Conservation (phyloP, 1,140 invertebrate species). For the Chionoecetes opilio region DNA sequence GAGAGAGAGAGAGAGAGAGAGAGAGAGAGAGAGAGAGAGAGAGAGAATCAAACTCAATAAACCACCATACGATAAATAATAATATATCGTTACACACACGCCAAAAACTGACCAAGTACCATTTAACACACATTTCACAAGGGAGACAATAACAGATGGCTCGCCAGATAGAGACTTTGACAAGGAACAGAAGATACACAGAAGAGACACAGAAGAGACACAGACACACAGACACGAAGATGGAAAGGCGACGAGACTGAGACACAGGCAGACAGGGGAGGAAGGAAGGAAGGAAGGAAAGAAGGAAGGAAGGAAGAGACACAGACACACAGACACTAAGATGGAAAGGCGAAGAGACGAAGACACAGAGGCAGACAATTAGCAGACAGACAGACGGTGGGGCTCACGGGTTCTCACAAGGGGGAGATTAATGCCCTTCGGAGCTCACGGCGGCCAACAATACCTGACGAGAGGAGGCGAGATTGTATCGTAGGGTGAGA, state of each 20-base stretch:
- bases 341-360: not conserved
- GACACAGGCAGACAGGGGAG: not conserved
- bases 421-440: constrained; percentile 1
- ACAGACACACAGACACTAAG: not conserved
- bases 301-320: no score
- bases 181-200: no score
- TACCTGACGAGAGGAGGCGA: not conserved
- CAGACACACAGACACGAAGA: not conserved
- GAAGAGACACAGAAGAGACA: not conserved
- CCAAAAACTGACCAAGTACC: no score
- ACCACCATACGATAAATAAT: not conserved
- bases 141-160: not conserved
- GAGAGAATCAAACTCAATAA: not conserved
- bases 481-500: not conserved
- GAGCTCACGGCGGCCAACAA: not conserved
- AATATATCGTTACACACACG: no score
- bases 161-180: not conserved
- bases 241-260: not conserved
- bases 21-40: not conserved
- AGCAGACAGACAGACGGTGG: constrained; percentile 22
- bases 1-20: not conserved
- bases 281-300: no score
- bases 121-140: no score
- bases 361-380: not conserved
- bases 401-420: not conserved